Conservation (phyloP, 2,113 vertebrate species). For the Mobula birostris region DNA sequence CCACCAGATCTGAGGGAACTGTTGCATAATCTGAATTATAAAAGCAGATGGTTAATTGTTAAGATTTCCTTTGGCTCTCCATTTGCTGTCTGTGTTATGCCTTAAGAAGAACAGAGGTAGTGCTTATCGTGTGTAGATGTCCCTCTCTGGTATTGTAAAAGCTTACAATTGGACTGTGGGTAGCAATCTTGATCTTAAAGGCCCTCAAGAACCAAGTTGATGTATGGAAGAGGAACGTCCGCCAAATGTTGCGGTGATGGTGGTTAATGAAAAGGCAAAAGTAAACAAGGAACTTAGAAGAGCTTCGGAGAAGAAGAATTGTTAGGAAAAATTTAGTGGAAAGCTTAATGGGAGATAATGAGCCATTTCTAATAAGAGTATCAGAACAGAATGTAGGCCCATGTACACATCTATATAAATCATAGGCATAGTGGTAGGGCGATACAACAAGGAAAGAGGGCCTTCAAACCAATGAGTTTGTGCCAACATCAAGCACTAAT, state of each 20-base stretch:
- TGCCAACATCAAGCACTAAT: no score
- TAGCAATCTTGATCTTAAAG: neutral
- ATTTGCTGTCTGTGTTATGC: neutral
- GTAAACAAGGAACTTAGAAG: no score
- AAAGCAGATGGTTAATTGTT: neutral
- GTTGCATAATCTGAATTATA: neutral
- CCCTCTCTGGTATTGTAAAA: neutral
- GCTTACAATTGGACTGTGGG: neutral
- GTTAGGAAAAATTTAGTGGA: no score
- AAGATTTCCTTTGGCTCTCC: neutral
- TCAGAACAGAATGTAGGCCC: no score
- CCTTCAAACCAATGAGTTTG: no score
- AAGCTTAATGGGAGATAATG: no score
- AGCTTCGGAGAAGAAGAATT: no score
- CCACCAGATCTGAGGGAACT: neutral
- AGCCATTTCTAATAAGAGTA: no score
- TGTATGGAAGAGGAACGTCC: neutral
- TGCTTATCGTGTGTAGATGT: neutral
- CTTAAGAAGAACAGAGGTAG: neutral
- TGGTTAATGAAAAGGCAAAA: neutral
- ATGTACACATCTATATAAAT: no score
- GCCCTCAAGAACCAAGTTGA: neutral
- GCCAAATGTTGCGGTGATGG: no score
- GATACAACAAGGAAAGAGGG: no score
- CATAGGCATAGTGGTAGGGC: no score